Evolutionary conservation across 2,113 vertebrate species (phyloP).

Genomic region (Aramus guarauna): DNA sequence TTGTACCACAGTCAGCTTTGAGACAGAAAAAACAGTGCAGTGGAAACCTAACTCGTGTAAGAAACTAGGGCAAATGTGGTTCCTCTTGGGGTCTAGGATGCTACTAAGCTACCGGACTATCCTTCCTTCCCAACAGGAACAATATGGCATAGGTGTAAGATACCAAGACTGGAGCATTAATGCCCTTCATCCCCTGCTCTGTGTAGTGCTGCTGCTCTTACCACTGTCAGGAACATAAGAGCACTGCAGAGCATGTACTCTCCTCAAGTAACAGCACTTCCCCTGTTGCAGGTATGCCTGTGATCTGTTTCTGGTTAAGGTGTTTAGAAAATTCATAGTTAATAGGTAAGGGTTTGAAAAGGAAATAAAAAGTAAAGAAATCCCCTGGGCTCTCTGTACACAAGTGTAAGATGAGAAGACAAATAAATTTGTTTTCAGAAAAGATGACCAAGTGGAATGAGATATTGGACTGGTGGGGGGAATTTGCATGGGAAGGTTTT

Average conservation of each 20-base stretch:
- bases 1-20: accelerated
- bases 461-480: not conserved
- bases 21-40: not conserved
- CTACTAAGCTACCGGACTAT: not conserved
- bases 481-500: not conserved
- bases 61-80: not conserved
- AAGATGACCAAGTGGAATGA: not conserved
- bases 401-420: not conserved
- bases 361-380: constrained; percentile 4
- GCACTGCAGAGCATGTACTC: not conserved
- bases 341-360: not conserved
- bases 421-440: constrained; percentile 11
- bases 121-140: not conserved
- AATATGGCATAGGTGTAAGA: not conserved
- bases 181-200: not conserved
- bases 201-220: not conserved
- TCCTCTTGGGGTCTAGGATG: not conserved
- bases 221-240: not conserved
- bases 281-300: not conserved
- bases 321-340: not conserved
- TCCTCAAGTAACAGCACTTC: not conserved
- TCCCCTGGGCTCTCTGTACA: not conserved
- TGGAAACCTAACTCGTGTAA: not conserved
- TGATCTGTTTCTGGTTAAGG: not conserved
- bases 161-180: not conserved